A percentile compares a stretch with the other conserved stretches of the same genome.
Evolutionary conservation across 2,888 invertebrate genomes (phyloP).

Genomic region (Drosophila anomelani): DNA sequence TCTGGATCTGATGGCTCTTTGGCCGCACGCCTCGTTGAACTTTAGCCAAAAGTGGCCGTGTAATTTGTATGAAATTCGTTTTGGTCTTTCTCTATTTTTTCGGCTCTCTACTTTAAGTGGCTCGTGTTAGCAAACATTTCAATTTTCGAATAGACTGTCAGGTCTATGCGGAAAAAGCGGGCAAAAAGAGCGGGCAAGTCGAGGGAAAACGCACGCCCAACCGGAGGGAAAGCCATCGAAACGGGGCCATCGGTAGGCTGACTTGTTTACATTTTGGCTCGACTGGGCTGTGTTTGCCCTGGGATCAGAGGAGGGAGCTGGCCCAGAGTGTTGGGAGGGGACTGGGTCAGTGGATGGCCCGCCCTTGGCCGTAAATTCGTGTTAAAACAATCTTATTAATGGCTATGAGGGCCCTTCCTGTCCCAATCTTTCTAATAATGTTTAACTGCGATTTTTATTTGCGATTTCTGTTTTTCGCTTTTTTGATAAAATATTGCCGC

Average conservation of each 20-base stretch:
- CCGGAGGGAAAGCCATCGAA: constrained; percentile 31
- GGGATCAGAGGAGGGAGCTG: constrained; percentile 14
- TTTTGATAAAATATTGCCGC: constrained; percentile 63
- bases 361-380: constrained; percentile 73
- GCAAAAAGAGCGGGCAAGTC: not conserved
- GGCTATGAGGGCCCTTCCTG: constrained; percentile 56
- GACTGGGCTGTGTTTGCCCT: constrained; percentile 37
- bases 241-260: constrained; percentile 40
- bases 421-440: constrained; percentile 75
- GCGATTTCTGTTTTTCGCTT: constrained; percentile 45
- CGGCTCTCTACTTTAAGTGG: constrained; percentile 43
- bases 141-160: constrained; percentile 63
- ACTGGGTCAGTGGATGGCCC: constrained; percentile 49
- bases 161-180: constrained; percentile 4
- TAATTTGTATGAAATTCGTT: constrained; percentile 71
- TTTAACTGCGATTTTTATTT: constrained; percentile 78
- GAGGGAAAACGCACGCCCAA: constrained; percentile 5
- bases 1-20: constrained; percentile 47
- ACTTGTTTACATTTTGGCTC: constrained; percentile 54
- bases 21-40: constrained; percentile 68
- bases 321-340: constrained; percentile 6
- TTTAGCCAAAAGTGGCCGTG: constrained; percentile 70
- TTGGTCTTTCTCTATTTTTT: constrained; percentile 37
- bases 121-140: constrained; percentile 73
- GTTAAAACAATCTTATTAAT: constrained; percentile 80